Base-by-base conservation (phyloP, 2,797 vertebrate genomes). In the Anguilla megastoma region DNA sequence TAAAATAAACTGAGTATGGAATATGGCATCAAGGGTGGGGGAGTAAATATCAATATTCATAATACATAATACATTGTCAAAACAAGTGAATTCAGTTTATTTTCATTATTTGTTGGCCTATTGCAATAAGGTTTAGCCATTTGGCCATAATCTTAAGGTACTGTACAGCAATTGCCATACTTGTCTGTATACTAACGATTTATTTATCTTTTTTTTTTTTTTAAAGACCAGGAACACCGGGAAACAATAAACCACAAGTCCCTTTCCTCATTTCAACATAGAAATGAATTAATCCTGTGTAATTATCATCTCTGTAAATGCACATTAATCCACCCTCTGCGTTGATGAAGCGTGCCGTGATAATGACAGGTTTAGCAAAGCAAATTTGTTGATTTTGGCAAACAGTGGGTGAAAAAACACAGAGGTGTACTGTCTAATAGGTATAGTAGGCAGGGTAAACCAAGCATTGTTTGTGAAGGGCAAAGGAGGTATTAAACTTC, bases 331-430 rank as follows among this genome's bases (percentile, higher is more conserved):
- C 48, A 0, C 27, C 21, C 45, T 63, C 79, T 3, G 24, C 10
- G 14, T 2, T 12, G 79, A 69, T 69, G 80, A 63, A 63, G 41
- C 80, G 8, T 56, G 48, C 30, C 2, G 52, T 48, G 50, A 5
- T 87, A 84, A 87, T 83, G 45, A 63, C 87, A 87, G 87, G 80
- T 87, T 54, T 41, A 84, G 60, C n/a, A 45, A 50, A 48, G 79
- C 87, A 48, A 60, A 63, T 84, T 80, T 84, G 56, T 87, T 66
- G 16, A 83, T 52, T 85, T 87, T 84, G 79, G 41, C 74, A 79
- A 60, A 60, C 60, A 52, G 50, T 36, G 54, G 54, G 24, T 50
- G 24, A 41, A 48, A 48, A 21, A 4, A 27, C n/a, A 27, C 74
- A 56, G 66, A 58, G 86, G 86, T 82, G 33, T 48, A 27, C 56